These are phyloP conservation scores for Leontocebus nigricollis DNA, from an alignment of 2,797 vertebrate species.

Conservation along the genomic window DNA sequence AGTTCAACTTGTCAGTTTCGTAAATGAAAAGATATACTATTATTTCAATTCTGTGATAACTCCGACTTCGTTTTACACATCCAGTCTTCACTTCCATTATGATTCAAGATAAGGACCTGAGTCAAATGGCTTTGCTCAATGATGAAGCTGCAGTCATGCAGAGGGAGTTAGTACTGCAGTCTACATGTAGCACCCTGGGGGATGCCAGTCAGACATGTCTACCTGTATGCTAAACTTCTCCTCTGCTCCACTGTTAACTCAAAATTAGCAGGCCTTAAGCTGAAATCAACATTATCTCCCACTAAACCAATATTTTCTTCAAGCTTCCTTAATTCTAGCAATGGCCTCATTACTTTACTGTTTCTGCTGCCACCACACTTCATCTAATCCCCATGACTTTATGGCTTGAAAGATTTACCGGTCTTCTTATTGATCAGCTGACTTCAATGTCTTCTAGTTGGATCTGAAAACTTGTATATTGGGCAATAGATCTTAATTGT, in stretches of 20 bases:
- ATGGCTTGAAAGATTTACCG: neutral
- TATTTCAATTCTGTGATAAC: neutral
- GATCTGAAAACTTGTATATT: neutral
- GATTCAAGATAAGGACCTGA: neutral
- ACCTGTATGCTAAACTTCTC: neutral
- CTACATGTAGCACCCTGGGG: neutral
- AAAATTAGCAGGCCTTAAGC: neutral
- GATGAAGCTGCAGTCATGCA: neutral
- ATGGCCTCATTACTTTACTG: neutral
- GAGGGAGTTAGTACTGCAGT: neutral
- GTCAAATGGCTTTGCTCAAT: neutral
- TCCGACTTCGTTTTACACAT: neutral
- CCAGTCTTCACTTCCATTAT: neutral
- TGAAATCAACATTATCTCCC: neutral
- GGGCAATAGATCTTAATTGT: neutral
- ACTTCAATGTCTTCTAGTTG: neutral
- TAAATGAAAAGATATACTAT: neutral
- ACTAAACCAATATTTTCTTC: neutral
- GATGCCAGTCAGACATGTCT: neutral
- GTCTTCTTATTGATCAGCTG: neutral
- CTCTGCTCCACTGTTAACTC: neutral
- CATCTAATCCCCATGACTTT: neutral
- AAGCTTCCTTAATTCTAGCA: neutral
- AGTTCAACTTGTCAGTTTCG: neutral
- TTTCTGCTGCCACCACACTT: neutral